Evolutionary conservation across 2,113 vertebrate genomes (phyloP), one percentile per base, ranked within the genome.

Genomic region (Brienomyrus brachyistius): DNA sequence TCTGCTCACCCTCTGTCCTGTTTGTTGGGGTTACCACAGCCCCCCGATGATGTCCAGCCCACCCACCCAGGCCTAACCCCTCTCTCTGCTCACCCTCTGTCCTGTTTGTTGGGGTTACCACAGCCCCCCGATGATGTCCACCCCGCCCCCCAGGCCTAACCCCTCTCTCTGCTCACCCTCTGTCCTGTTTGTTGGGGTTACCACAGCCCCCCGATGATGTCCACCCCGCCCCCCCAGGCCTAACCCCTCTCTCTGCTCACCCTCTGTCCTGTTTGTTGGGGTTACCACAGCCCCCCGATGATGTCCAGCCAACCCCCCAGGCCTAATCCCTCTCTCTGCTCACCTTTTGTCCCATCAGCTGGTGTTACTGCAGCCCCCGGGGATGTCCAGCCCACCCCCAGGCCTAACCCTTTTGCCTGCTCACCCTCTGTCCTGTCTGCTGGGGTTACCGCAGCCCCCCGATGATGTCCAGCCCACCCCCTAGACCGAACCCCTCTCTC

Each of bases 61-160:
- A 88, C 83, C 82, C 74, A n/a, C 80, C 74, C 86, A 90, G 86
- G 7, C 52, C n/a, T 87, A 91, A 82, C 70, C 89, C 31, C 31
- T 31, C 31, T 31, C 31, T 31, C 0, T 31, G 31, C 31, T 31
- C 31, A 31, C 31, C 31, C 1, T 31, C 1, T 31, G 31, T 31
- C 31, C 31, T 1, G 1, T 31, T 1, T 1, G 17, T 35, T 56
- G 54, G 52, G 91, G 89, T 90, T 90, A 91, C 31, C 50, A 11
- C 52, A 80, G n/a, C 31, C 62, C 48, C 56, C n/a, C n/a, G n/a
- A n/a, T n/a, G 31, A 74, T 52, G 45, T 88, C 74, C 77, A 88
- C 43, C 87, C 50, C 88, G 86, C n/a, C 83, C 82, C 74, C 80
- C 91, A 90, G 86, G 7, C 52, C n/a, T 89, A 91, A 82, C 82